A percentile compares a stretch with the other conserved stretches of the same genome.
Conservation (phyloP, 2,888 invertebrate species). For the Drosophila basisetae region DNA sequence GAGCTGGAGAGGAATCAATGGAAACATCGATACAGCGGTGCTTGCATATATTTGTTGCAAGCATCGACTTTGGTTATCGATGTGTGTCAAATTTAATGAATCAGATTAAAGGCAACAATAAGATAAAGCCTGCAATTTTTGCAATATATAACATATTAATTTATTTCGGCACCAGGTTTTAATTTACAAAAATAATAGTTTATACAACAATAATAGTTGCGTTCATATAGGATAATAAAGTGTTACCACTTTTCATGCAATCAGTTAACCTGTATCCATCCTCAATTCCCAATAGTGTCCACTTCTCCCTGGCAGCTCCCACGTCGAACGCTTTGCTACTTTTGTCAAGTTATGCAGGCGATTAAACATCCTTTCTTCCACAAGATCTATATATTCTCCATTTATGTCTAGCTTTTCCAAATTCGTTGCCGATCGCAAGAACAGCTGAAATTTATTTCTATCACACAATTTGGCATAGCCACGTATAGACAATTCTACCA, state of each 20-base stretch:
- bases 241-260: background rate
- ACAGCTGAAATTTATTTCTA: conserved; percentile 20
- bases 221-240: no score
- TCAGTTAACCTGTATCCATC: conserved; percentile 11
- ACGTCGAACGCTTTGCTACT: conserved; percentile 8
- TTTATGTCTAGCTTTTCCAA: conserved; percentile 35
- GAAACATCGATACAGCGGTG: background rate
- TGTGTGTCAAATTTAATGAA: background rate
- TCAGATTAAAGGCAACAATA: background rate
- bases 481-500: conserved; percentile 49
- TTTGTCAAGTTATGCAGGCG: conserved; percentile 28
- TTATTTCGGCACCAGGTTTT: background rate
- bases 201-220: no score
- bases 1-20: background rate
- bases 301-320: conserved; percentile 5
- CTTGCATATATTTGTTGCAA: background rate
- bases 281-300: conserved; percentile 38
- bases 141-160: background rate
- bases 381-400: conserved; percentile 27
- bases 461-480: conserved; percentile 44
- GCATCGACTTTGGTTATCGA: background rate
- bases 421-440: conserved; percentile 39
- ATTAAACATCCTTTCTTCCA: conserved; percentile 33
- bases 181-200: background rate
- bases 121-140: background rate